A percentile compares a stretch with the other conserved stretches of the same genome.
phyloP scores from a whole-genome alignment of 2,888 invertebrate genomes.

The Drosophila greeni region DNA sequence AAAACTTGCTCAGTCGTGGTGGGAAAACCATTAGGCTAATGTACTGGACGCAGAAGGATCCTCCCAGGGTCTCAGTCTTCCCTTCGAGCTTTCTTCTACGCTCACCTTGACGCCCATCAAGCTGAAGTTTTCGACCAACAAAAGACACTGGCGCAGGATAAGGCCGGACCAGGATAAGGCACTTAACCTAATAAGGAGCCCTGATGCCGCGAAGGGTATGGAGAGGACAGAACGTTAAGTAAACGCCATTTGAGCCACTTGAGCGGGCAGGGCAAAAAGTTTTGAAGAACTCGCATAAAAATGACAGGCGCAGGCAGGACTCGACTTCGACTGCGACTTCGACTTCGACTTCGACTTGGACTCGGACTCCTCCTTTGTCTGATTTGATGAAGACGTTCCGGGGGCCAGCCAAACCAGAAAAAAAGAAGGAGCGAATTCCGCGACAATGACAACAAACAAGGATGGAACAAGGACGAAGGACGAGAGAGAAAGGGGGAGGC shows the following conservation, averaged over 20 bases:
- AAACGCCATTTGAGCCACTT: conserved; percentile 59
- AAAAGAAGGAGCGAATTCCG: conserved; percentile 26
- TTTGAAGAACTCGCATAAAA: conserved; percentile 73
- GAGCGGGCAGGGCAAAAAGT: conserved; percentile 44
- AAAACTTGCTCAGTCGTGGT: not conserved
- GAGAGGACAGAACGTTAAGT: conserved; percentile 63
- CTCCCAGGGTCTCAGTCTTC: conserved; percentile 4
- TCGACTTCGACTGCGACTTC: not conserved
- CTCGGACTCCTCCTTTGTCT: conserved; percentile 31
- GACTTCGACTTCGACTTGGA: not conserved
- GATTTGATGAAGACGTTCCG: conserved; percentile 64
- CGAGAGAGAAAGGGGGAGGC: not conserved
- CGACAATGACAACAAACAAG: conserved; percentile 54
- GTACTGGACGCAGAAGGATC: conserved; percentile 40
- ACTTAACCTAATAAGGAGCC: conserved; percentile 69
- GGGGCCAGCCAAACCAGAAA: conserved; percentile 19
- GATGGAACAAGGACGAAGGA: conserved; percentile 25
- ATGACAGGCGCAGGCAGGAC: conserved; percentile 58
- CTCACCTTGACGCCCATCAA: conserved; percentile 5
- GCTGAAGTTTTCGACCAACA: conserved; percentile 16
- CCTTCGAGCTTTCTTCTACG: not conserved
- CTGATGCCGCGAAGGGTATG: conserved; percentile 18
- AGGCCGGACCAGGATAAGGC: conserved; percentile 43
- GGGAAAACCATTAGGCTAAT: conserved; percentile 69
- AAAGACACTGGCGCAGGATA: conserved; percentile 5